phyloP scores from a whole-genome alignment of 2,888 invertebrate genomes.

The Philereme vetulata region DNA sequence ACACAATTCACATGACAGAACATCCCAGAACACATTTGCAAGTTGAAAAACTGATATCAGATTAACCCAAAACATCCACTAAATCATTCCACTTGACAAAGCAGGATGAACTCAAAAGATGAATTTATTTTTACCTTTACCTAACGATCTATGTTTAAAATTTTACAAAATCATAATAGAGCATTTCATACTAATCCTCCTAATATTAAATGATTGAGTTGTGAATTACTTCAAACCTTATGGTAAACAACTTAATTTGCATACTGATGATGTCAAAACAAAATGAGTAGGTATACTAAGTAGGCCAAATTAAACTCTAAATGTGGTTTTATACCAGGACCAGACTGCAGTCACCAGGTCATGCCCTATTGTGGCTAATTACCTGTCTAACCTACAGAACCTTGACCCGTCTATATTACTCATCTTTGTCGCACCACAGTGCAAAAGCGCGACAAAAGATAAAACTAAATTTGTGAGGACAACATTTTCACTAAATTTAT shows the following conservation, averaged over 20 bases:
- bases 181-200: too few relatives aligned
- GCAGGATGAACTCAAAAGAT: too few relatives aligned
- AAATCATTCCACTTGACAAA: too few relatives aligned
- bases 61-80: too few relatives aligned
- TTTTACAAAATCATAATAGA: too few relatives aligned
- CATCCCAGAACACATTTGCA: too few relatives aligned
- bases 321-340: not conserved
- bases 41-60: too few relatives aligned
- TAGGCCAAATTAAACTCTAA: not conserved
- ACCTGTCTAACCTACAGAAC: constrained; percentile 29
- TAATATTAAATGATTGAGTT: not conserved
- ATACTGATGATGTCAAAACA: not conserved
- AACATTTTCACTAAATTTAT: constrained; percentile 4
- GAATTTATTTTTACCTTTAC: too few relatives aligned
- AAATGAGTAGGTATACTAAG: not conserved
- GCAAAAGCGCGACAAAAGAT: constrained; percentile 24
- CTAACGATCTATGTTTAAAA: too few relatives aligned
- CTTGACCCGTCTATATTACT: constrained; percentile 16
- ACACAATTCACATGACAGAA: too few relatives aligned
- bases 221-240: not conserved
- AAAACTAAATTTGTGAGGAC: constrained; percentile 1
- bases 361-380: constrained; percentile 30
- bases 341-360: constrained; percentile 1
- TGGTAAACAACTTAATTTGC: not conserved
- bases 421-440: constrained; percentile 19